Conservation (phyloP, 2,797 vertebrate genomes). For the Luscinia luscinia region DNA sequence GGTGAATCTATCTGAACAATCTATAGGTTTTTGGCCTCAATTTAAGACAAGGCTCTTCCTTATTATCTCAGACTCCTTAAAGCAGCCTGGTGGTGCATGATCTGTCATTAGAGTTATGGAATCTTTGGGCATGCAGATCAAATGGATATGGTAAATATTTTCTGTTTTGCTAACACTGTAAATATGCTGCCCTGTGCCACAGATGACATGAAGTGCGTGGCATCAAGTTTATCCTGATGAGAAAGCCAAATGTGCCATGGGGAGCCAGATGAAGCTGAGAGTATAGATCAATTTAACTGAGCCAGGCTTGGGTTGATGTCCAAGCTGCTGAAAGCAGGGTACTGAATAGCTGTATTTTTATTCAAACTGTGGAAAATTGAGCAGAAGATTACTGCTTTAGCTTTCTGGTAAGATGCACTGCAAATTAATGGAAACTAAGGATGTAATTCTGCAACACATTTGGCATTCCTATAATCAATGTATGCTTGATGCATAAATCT, state of each 20-base stretch:
- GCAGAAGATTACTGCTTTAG: background rate
- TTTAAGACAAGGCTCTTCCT: background rate
- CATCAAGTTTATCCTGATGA: background rate
- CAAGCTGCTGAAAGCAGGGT: background rate
- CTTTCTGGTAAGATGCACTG: background rate
- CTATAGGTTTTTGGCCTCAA: background rate
- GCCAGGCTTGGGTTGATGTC: background rate
- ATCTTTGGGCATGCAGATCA: background rate
- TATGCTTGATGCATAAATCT: background rate
- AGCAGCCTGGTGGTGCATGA: background rate
- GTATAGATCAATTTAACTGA: background rate
- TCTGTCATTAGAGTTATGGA: background rate
- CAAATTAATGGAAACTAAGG: background rate
- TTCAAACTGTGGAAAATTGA: background rate
- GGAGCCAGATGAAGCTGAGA: background rate
- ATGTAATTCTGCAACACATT: background rate
- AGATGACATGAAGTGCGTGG: background rate
- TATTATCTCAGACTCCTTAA: background rate
- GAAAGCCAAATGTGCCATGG: background rate
- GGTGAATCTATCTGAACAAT: background rate
- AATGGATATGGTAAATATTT: background rate
- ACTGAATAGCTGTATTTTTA: background rate
- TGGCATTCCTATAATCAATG: background rate
- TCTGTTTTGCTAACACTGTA: background rate
- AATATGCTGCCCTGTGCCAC: background rate